A percentile compares a stretch with the other conserved stretches of the same genome.
phyloP scores from a whole-genome alignment of 1,140 invertebrate genomes.

The Drosophila funebris region DNA sequence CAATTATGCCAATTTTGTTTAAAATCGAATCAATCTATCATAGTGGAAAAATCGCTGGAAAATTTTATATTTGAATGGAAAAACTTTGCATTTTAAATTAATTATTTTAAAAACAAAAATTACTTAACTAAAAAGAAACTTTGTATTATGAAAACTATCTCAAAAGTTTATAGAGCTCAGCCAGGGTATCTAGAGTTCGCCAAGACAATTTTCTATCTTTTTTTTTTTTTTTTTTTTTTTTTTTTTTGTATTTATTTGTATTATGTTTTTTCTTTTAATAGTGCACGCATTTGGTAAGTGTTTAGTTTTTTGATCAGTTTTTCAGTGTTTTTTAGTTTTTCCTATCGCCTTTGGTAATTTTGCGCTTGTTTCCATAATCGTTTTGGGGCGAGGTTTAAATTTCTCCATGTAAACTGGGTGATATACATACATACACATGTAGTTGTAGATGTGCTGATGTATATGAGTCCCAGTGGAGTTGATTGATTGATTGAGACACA shows the following conservation, averaged over 20 bases:
- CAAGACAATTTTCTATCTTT: neutral
- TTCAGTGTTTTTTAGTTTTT: neutral
- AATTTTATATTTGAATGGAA: too few species aligned
- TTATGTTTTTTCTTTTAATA: neutral
- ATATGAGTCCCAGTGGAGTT: constrained; percentile 23
- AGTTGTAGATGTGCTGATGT: too few species aligned
- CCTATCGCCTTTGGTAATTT: neutral
- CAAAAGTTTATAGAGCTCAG: too few species aligned
- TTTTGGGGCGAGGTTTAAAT: constrained; percentile 16
- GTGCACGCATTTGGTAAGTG: constrained; percentile 1
- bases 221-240: neutral
- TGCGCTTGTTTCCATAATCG: constrained; percentile 1
- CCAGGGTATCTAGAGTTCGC: too few species aligned
- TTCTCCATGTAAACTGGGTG: constrained; percentile 28
- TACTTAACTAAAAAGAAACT: too few species aligned
- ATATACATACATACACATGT: neutral
- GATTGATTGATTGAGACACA: constrained; percentile 8
- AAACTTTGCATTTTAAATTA: too few species aligned
- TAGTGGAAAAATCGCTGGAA: too few species aligned
- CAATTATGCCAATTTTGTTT: too few species aligned
- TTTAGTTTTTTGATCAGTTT: neutral
- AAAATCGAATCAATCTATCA: too few species aligned
- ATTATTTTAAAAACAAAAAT: too few species aligned
- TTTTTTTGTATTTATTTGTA: neutral
- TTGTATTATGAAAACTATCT: too few species aligned